These are phyloP conservation scores for Corvus cornix DNA, from an alignment of 2,113 vertebrate species.

Conservation along the genomic window DNA sequence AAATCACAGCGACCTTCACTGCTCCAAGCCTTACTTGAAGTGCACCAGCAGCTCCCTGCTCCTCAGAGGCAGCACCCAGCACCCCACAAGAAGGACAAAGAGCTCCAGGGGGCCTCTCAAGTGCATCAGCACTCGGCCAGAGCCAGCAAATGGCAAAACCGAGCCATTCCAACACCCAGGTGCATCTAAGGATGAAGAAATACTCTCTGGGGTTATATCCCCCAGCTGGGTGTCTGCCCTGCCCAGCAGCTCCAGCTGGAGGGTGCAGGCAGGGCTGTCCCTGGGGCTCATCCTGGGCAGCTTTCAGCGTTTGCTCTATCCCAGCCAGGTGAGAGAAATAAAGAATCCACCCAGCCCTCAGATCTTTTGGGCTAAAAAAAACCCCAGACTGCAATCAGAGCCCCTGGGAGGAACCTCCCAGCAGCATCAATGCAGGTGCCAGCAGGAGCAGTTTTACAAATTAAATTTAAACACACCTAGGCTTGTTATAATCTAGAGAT, in stretches of 20 bases:
- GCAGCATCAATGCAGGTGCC: neutral
- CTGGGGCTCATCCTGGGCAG: neutral
- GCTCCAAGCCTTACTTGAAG: neutral
- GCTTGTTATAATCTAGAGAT: neutral
- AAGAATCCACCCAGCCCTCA: neutral
- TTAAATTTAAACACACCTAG: neutral
- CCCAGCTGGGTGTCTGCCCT: neutral
- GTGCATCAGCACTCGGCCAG: rapidly evolving
- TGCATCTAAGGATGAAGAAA: neutral
- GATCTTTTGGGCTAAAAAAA: rapidly evolving
- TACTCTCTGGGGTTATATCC: neutral
- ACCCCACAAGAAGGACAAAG: rapidly evolving
- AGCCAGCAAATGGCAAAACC: rapidly evolving
- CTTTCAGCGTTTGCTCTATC: neutral
- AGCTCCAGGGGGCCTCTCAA: rapidly evolving
- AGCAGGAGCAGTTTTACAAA: neutral
- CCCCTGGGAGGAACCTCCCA: neutral
- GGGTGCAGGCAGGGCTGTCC: neutral
- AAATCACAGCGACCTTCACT: neutral
- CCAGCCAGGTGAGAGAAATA: neutral
- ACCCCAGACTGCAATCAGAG: rapidly evolving
- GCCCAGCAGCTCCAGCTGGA: neutral
- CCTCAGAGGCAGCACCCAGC: neutral
- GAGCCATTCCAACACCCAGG: neutral
- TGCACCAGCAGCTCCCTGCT: neutral